Evolutionary conservation across 2,113 vertebrate species (phyloP).

Genomic region (Odobenus rosmarus): DNA sequence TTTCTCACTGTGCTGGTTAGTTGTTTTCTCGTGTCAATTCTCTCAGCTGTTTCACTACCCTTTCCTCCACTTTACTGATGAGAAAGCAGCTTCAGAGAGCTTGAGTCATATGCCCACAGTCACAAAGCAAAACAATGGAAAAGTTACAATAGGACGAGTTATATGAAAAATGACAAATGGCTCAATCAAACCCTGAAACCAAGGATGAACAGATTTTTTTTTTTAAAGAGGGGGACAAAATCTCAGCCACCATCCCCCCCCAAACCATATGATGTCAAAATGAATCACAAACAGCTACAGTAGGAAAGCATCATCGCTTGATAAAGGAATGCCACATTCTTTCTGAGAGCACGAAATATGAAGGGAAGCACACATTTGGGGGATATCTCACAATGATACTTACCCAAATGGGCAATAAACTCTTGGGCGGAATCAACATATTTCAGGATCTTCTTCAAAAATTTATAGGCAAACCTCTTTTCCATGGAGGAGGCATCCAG

Average conservation of each 20-base stretch:
- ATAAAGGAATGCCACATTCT: not conserved
- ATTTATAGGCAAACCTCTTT: slow-evolving; percentile 98
- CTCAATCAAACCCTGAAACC: not conserved
- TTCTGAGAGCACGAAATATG: not conserved
- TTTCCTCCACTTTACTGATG: not conserved
- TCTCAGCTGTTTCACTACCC: not conserved
- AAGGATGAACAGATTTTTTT: not conserved
- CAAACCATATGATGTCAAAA: not conserved
- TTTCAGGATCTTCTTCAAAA: slow-evolving; percentile 97
- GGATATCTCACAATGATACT: slow-evolving; percentile 53
- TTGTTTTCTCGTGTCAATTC: not conserved
- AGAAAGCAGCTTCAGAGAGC: not conserved
- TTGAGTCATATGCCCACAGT: not conserved
- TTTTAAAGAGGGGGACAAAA: not conserved
- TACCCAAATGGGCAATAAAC: slow-evolving; percentile 97
- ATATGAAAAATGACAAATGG: not conserved
- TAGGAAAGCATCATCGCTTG: not conserved
- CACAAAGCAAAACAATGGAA: not conserved
- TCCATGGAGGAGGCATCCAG: slow-evolving; percentile 97
- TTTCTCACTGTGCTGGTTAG: not conserved
- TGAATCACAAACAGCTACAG: not conserved
- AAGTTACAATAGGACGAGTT: not conserved
- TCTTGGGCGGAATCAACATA: slow-evolving; percentile 98
- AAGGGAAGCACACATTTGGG: not conserved
- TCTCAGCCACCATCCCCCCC: not conserved